These are phyloP conservation scores for Elysia crispata DNA, from an alignment of 2,888 invertebrate genomes.

Conservation along the genomic window DNA sequence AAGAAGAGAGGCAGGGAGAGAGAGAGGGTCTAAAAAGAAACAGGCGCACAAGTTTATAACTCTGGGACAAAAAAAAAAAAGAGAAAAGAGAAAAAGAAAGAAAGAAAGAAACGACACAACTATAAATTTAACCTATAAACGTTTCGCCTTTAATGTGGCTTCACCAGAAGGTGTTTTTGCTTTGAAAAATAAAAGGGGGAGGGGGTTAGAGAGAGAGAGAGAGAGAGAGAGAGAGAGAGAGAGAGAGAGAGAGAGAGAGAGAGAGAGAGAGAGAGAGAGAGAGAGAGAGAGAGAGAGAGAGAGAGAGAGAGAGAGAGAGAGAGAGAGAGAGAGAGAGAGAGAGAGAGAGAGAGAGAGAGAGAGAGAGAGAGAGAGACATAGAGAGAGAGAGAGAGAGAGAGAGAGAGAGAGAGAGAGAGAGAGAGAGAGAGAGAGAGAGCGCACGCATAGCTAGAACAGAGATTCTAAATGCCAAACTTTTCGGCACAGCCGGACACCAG, in stretches of 20 bases:
- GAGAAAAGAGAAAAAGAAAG: constrained; percentile 26
- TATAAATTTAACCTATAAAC: too few relatives aligned
- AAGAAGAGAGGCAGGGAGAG: not conserved
- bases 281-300: not conserved
- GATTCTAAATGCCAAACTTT: too few relatives aligned
- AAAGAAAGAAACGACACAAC: not conserved
- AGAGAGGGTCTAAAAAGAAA: too few relatives aligned
- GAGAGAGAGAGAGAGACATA: too few relatives aligned
- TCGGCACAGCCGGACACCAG: too few relatives aligned
- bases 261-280: not conserved
- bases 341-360: too few relatives aligned
- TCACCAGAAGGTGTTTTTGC: not conserved
- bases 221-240: constrained; percentile 20
- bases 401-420: too few relatives aligned
- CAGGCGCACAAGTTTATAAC: too few relatives aligned
- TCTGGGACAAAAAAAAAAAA: constrained; percentile 14
- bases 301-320: not conserved
- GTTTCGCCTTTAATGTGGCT: not conserved
- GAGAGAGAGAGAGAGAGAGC: too few relatives aligned
- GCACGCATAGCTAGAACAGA: too few relatives aligned
- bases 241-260: constrained; percentile 14
- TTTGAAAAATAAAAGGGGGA: constrained; percentile 1
- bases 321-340: not conserved
- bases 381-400: too few relatives aligned
- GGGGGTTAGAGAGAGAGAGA: constrained; percentile 3